Evolutionary conservation across 2,113 vertebrate species (phyloP).

Genomic region (Dolichotis patagonum): DNA sequence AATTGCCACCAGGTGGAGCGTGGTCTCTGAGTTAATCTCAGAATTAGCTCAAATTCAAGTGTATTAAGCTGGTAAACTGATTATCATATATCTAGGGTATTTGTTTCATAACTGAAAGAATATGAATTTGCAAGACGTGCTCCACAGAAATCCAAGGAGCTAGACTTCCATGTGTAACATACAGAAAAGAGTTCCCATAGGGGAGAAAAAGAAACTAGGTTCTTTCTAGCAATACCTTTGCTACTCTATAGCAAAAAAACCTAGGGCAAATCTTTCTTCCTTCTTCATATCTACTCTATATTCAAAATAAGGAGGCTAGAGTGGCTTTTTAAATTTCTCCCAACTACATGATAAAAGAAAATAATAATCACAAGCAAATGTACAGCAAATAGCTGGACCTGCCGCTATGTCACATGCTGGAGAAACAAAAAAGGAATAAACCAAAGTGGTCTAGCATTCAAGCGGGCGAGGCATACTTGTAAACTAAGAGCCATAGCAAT

Average conservation of each 20-base stretch:
- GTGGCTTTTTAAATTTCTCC: slow-evolving; percentile 10
- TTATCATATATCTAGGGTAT: neutral
- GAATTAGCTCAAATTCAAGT: neutral
- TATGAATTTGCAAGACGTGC: neutral
- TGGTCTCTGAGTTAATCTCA: neutral
- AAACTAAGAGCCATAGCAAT: neutral
- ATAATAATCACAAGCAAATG: neutral
- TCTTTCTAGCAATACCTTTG: neutral
- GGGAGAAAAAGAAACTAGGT: neutral
- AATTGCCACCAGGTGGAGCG: slow-evolving; percentile 69
- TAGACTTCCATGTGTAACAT: neutral
- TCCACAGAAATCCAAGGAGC: neutral
- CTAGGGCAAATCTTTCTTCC: neutral
- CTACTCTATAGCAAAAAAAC: neutral
- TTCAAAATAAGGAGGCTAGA: neutral
- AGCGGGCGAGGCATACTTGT: neutral
- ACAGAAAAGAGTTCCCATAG: neutral
- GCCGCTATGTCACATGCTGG: neutral
- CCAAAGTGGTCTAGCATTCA: neutral
- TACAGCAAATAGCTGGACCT: neutral
- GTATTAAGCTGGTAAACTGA: neutral
- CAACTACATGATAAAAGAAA: neutral
- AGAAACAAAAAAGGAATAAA: neutral
- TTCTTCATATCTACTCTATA: neutral
- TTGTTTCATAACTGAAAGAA: neutral